These are phyloP conservation scores for Pelvicachromis taeniatus DNA, from an alignment of 2,113 vertebrate species.

Conservation along the genomic window DNA sequence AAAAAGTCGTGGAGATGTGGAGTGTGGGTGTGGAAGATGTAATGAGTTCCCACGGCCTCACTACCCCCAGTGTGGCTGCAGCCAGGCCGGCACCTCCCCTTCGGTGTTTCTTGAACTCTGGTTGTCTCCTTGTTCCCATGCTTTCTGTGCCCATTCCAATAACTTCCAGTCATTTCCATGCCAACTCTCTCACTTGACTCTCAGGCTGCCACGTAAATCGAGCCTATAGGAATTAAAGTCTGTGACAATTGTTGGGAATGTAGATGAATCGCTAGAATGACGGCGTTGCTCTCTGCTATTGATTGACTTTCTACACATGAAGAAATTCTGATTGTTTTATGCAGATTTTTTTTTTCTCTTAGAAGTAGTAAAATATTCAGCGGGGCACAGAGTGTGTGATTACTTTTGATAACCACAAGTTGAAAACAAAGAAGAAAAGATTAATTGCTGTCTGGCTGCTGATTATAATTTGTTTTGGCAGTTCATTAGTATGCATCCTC, in stretches of 20 bases:
- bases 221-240: slow-evolving; percentile 81
- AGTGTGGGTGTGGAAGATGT: slow-evolving; percentile 65
- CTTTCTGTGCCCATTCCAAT: slow-evolving; percentile 77
- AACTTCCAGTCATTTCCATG: slow-evolving; percentile 85
- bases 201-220: slow-evolving; percentile 72
- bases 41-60: slow-evolving; percentile 75
- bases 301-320: slow-evolving; percentile 31
- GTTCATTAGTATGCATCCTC: slow-evolving; percentile 71
- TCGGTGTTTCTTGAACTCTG: slow-evolving; percentile 61
- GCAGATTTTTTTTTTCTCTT: neutral
- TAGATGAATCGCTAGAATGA: slow-evolving; percentile 79
- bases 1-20: slow-evolving; percentile 51
- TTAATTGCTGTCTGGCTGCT: slow-evolving; percentile 47
- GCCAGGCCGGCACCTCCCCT: slow-evolving; percentile 83
- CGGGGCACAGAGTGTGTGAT: neutral
- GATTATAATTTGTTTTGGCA: slow-evolving; percentile 67
- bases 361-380: slow-evolving; percentile 5
- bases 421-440: slow-evolving; percentile 15
- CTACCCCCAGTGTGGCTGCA: slow-evolving; percentile 69
- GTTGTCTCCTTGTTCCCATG: slow-evolving; percentile 50
- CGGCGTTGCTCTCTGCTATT: slow-evolving; percentile 22
- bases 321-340: slow-evolving; percentile 29
- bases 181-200: slow-evolving; percentile 82
- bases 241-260: slow-evolving; percentile 84
- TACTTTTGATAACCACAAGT: neutral